Evolutionary conservation across 2,797 vertebrate species (phyloP), one percentile per base, ranked within the genome.

Genomic region (Setipinna tenuifilis): DNA sequence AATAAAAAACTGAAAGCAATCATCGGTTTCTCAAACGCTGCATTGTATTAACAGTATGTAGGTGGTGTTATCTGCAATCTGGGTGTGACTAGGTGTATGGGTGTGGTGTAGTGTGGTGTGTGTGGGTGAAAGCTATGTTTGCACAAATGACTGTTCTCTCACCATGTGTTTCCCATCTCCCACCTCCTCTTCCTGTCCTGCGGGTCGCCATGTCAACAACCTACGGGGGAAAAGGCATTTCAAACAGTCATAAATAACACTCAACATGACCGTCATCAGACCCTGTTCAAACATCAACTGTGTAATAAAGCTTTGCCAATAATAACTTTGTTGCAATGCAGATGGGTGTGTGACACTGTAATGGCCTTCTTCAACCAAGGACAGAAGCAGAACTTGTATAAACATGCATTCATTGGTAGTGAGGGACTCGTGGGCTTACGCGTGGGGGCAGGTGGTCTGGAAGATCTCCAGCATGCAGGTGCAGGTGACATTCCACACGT

Each of bases 391-490:
- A 54, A 48, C 46, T 48, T 48, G 46, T 48, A 10, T 4, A 48
- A 10, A 10, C 46, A 54, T 54, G 50, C 50, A 54, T 54, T 54
- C 50, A 54, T 54, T 14, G 6, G 71, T 78, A 21, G 16, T 21
- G 50, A 54, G 50, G 50, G 50, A 14, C 1, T 54, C 14, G 10
- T 21, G 68, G 31, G 90, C 98, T 95, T 93, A 99, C 98, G 92
- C 96, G 12, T 98, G 97, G 86, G 98, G 98, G 93, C 97, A 97
- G 90, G 98, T 98, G 87, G 95, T 98, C 91, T 96, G 97, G 95
- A 99, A 99, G 93, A 99, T 99, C 92, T 99, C 97, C 91, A 98
- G 91, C 98, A 99, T 98, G 85, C 98, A 99, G 88, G 90, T 96
- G 92, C 98, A 98, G 0, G 98, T 99, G 92, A 97, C 93, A 84